These are phyloP conservation scores for Proteles cristata DNA, from an alignment of 2,113 vertebrate species.

Conservation along the genomic window DNA sequence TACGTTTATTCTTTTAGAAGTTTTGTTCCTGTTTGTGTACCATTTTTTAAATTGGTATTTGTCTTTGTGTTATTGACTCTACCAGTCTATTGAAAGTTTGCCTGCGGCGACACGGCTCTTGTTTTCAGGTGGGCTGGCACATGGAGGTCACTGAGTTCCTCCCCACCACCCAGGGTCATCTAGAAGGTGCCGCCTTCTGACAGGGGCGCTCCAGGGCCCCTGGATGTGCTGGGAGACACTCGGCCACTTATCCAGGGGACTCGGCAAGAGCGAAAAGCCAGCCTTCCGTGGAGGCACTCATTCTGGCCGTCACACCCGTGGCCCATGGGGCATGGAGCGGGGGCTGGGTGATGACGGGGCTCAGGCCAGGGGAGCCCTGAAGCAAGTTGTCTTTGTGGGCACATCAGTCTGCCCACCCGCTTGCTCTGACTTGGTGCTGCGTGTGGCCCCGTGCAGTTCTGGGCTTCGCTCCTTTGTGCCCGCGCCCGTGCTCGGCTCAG, in stretches of 20 bases:
- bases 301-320: not conserved
- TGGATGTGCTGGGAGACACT: fast-evolving
- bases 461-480: fast-evolving
- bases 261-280: not conserved
- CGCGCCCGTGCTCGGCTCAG: not conserved
- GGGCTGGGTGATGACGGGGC: not conserved
- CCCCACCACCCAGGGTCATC: not conserved
- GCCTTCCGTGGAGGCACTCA: not conserved
- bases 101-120: not conserved
- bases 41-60: not conserved
- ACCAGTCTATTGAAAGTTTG: not conserved
- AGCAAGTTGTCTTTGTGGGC: not conserved
- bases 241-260: not conserved
- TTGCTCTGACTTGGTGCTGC: not conserved
- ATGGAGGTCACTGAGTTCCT: not conserved
- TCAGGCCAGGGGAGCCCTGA: not conserved
- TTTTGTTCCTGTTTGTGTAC: not conserved
- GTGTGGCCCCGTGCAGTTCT: no score
- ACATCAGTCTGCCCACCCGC: not conserved
- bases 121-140: not conserved
- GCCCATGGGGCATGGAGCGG: fast-evolving
- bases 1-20: not conserved
- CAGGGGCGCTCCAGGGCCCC: fast-evolving
- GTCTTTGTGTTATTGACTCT: fast-evolving
- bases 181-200: not conserved